phyloP scores from a whole-genome alignment of 2,888 invertebrate species.

The Aphidius colemani region DNA sequence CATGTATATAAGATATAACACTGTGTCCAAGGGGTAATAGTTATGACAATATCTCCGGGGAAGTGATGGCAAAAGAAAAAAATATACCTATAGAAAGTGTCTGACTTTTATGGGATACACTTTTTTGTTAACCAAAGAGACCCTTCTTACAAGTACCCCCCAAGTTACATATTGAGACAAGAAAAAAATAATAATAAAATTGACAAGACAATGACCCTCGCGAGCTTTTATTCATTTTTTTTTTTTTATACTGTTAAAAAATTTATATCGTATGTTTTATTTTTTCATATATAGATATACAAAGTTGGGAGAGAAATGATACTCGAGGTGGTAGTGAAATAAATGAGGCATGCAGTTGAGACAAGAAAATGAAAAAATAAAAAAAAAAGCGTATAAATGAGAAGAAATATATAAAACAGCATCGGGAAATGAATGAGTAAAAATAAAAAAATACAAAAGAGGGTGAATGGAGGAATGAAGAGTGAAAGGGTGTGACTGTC shows the following conservation, averaged over 20 bases:
- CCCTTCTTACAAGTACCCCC: not conserved
- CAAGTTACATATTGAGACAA: not conserved
- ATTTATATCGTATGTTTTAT: slow-evolving; percentile 1
- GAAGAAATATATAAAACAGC: not conserved
- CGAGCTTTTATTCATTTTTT: slow-evolving; percentile 4
- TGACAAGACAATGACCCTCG: slow-evolving; percentile 5
- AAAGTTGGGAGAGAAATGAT: not conserved
- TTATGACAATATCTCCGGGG: slow-evolving; percentile 32
- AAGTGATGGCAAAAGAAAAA: slow-evolving; percentile 20
- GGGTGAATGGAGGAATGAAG: not conserved
- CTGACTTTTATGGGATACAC: not conserved
- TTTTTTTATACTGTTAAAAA: not conserved
- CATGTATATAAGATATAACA: slow-evolving; percentile 33
- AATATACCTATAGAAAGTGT: slow-evolving; percentile 1
- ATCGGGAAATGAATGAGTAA: slow-evolving; percentile 15
- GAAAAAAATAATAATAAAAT: not conserved
- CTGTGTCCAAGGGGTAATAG: slow-evolving; percentile 33
- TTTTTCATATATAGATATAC: not conserved
- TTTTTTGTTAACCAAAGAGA: not conserved
- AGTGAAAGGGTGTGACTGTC: slow-evolving; percentile 25
- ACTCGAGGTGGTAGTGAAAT: not conserved
- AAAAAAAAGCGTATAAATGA: slow-evolving; percentile 1
- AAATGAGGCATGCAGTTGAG: slow-evolving; percentile 12
- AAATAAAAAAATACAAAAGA: not conserved
- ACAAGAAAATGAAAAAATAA: slow-evolving; percentile 24